These are phyloP conservation scores for Plodia interpunctella DNA, from an alignment of 1,140 invertebrate genomes.

Conservation along the genomic window DNA sequence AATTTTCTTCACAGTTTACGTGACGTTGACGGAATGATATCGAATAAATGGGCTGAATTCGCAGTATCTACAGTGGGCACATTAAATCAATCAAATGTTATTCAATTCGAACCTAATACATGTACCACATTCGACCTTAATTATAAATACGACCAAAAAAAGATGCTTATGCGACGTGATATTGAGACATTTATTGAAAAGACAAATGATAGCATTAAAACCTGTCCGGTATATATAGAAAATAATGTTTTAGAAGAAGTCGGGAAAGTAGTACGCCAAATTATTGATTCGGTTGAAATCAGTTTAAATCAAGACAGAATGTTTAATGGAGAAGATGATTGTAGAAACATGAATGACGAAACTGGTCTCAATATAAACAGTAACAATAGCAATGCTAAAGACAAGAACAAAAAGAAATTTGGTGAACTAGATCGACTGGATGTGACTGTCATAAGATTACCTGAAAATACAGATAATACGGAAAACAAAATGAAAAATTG, in stretches of 20 bases:
- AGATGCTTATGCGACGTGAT: conserved; percentile 50
- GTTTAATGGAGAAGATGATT: conserved; percentile 38
- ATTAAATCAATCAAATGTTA: conserved; percentile 27
- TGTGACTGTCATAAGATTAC: conserved; percentile 58
- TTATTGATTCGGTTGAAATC: conserved; percentile 57
- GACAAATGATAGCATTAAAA: neutral
- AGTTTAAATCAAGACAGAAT: conserved; percentile 47
- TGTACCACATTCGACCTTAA: conserved; percentile 48
- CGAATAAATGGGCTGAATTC: conserved; percentile 61
- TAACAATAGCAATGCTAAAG: conserved; percentile 25
- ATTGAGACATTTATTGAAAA: conserved; percentile 17
- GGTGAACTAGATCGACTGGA: conserved; percentile 56
- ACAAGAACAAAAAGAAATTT: conserved; percentile 52
- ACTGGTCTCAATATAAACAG: conserved; percentile 12
- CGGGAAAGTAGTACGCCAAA: conserved; percentile 15
- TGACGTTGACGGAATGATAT: conserved; percentile 43
- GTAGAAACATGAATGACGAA: conserved; percentile 16
- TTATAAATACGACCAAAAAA: conserved; percentile 53
- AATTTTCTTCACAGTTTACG: conserved; percentile 46
- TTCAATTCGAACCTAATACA: conserved; percentile 25
- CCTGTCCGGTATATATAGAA: neutral
- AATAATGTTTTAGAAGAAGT: neutral
- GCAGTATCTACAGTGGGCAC: conserved; percentile 48
- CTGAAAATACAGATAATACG: conserved; percentile 25
- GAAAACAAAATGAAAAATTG: conserved; percentile 22